Percentiles rank a stretch among this genome's conserved stretches.
These are phyloP conservation scores for Drosophila robusta DNA, from an alignment of 2,888 invertebrate species.

Conservation along the genomic window DNA sequence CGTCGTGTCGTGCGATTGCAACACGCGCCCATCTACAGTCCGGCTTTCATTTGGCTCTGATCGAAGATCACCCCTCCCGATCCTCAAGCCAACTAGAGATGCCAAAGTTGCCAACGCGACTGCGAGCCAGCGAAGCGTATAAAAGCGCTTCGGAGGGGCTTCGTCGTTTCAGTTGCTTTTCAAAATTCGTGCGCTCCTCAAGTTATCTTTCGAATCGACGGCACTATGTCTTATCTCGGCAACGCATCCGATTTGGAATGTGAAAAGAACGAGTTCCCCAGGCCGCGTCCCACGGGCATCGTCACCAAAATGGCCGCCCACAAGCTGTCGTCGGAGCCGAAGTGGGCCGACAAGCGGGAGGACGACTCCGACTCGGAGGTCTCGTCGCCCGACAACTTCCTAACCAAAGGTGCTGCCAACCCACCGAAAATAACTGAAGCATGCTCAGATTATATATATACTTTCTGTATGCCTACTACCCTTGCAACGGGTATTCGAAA, in stretches of 20 bases:
- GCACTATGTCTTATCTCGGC: slow-evolving; percentile 83
- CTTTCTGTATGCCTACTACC: no score
- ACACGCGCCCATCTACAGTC: background rate
- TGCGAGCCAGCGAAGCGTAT: slow-evolving; percentile 59
- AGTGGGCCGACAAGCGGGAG: slow-evolving; percentile 86
- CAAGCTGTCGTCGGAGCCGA: slow-evolving; percentile 82
- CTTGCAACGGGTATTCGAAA: no score
- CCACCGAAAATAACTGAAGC: background rate
- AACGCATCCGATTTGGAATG: slow-evolving; percentile 84
- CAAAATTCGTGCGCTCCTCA: slow-evolving; percentile 62
- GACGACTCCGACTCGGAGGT: slow-evolving; percentile 93
- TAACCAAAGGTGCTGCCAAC: slow-evolving; percentile 88
- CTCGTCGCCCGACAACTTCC: slow-evolving; percentile 90
- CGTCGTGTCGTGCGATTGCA: background rate
- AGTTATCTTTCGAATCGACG: slow-evolving; percentile 18
- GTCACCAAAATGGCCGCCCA: slow-evolving; percentile 82
- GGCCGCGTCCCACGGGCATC: slow-evolving; percentile 77
- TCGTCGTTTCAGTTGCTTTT: slow-evolving; percentile 71
- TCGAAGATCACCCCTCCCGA: background rate
- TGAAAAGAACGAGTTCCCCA: slow-evolving; percentile 82
- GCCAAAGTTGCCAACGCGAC: slow-evolving; percentile 24
- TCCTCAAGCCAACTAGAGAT: background rate
- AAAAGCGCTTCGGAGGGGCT: slow-evolving; percentile 61
- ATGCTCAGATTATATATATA: no score
- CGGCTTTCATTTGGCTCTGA: slow-evolving; percentile 59